A percentile compares a stretch with the other conserved stretches of the same genome.
phyloP scores from a whole-genome alignment of 2,113 vertebrate genomes.

The Gnathonemus echidnorhynchus region DNA sequence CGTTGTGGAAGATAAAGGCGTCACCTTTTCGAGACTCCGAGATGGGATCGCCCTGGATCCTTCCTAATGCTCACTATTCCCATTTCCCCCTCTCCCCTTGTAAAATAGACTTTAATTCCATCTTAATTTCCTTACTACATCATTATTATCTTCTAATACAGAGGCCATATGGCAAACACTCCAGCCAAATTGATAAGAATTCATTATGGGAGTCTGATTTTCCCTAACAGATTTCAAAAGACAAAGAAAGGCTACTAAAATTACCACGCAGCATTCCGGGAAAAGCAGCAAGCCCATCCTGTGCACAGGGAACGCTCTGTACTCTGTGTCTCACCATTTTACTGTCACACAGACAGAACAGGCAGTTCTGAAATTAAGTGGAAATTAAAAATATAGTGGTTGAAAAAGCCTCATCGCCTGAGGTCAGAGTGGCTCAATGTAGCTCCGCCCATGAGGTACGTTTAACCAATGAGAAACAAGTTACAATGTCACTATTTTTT shows the following conservation, averaged over 20 bases:
- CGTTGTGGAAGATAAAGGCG: conserved; percentile 42
- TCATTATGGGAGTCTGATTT: conserved; percentile 63
- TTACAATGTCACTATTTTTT: neutral
- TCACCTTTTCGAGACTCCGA: conserved; percentile 53
- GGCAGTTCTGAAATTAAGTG: neutral
- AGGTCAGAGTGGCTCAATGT: neutral
- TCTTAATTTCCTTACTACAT: conserved; percentile 69
- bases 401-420: neutral
- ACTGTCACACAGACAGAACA: conserved; percentile 24
- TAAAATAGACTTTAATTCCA: conserved; percentile 66
- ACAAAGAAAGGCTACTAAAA: conserved; percentile 58
- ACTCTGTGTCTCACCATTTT: conserved; percentile 22
- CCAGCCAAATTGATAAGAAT: conserved; percentile 62
- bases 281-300: conserved; percentile 23
- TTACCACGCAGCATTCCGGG: conserved; percentile 53
- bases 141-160: conserved; percentile 69
- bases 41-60: conserved; percentile 58
- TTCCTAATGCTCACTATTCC: conserved; percentile 54
- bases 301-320: neutral
- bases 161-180: conserved; percentile 66
- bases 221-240: conserved; percentile 58
- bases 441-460: neutral
- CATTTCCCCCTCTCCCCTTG: conserved; percentile 46
- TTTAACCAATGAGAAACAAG: neutral
- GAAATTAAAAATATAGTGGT: neutral